Evolutionary conservation across 2,888 invertebrate species (phyloP).

Genomic region (Anorthoa munda): DNA sequence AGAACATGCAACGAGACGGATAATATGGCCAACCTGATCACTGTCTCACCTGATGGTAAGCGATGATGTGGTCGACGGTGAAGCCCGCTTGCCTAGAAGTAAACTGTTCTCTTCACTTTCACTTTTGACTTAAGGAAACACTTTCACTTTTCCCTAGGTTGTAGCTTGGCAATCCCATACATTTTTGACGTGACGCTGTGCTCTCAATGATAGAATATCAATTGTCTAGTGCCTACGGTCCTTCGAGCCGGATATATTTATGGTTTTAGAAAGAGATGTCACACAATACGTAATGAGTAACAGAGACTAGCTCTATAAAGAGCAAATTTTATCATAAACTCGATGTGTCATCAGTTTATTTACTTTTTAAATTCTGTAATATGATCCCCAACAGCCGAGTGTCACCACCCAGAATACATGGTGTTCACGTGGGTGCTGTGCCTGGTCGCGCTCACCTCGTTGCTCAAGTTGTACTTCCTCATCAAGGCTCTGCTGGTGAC

Average conservation of each 20-base stretch:
- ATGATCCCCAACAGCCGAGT: conserved; percentile 77
- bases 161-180: no score
- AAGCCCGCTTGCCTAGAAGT: no score
- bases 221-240: no score
- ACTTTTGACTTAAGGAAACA: no score
- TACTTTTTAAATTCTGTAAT: not conserved
- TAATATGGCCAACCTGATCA: not conserved
- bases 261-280: not conserved
- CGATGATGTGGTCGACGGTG: no score
- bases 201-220: no score
- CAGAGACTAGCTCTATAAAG: not conserved
- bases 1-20: conserved; percentile 6
- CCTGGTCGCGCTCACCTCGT: conserved; percentile 97
- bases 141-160: no score
- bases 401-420: conserved; percentile 96
- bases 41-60: no score
- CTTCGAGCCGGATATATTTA: not conserved
- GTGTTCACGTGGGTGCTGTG: conserved; percentile 98
- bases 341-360: not conserved
- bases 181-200: no score
- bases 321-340: not conserved
- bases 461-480: conserved; percentile 97
- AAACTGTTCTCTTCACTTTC: no score
- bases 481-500: conserved; percentile 95
- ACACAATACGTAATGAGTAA: not conserved